Base-by-base conservation (phyloP, 2,113 vertebrate species). In the Galemys pyrenaicus region DNA sequence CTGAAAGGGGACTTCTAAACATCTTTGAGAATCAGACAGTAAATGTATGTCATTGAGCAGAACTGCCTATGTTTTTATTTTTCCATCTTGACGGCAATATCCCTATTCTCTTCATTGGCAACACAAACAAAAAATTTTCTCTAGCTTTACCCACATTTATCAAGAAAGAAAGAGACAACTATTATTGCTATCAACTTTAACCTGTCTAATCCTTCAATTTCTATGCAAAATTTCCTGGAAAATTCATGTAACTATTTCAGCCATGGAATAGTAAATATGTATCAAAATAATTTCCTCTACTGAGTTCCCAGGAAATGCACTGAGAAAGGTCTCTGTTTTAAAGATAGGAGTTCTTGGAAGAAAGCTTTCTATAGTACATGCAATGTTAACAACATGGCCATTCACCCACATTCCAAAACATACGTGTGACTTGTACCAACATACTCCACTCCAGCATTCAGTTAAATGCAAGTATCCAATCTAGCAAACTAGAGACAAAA, bases 191-290 rank as follows among this genome's bases (percentile, higher is more conserved):
- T 88, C 62, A 74, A 49, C 67, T 75, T 81, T 82, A 87, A 71
- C 86, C 78, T 91, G 35, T 82, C 62, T 83, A 90, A 88, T 82
- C 15, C 84, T 96, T 89, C 60, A 49, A 84, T 94, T 96, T 92
- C 81, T 77, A 73, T 65, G 78, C 68, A 83, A 86, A 44, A 91
- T 46, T 95, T 95, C 41, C 74, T 62, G 35, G 81, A 82, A 96
- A 95, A 94, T 89, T 68, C 58, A 79, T 28, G 35, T 83, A 62
- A 35, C 46, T 90, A 88, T 62, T 83, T 91, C 51, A 89, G 78
- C 30, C 32, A 80, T 24, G 78, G 74, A 26, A 95, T 3, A 84
- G 49, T 68, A 95, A 91, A 88, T 83, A 92, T 35, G 26, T 39
- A 95, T 70, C 73, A 85, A 80, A 94, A 94, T 91, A 71, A 94